Base-by-base conservation (phyloP, 2,113 vertebrate species). In the Collichthys lucidus region DNA sequence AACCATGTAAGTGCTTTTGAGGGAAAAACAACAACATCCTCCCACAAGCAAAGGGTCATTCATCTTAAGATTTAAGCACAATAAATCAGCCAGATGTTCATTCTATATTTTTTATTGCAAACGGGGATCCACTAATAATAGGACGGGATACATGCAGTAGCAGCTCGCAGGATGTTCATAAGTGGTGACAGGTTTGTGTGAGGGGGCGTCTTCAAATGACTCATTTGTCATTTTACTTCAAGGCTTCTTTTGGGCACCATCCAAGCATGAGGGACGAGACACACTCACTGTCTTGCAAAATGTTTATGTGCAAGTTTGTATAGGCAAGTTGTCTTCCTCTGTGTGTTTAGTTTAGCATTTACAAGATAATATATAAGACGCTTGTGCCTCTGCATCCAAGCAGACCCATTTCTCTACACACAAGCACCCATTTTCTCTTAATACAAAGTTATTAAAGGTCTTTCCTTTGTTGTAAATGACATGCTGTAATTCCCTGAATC, bases 191-290 rank as follows among this genome's bases (percentile, higher is more conserved):
- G 86, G 81, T 92, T 89, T 91, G 75, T 80, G 79, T 80, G 91
- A 82, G 91, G 85, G 87, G 91, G 91, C 79, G 85, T 91, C 83
- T 70, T 91, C 82, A 88, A 88, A 83, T 93, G 90, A 93, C 86
- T 93, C 93, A 94, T 91, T 92, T 92, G 92, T 91, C 91, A 91
- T 94, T 92, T 93, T 87, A 88, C 91, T 92, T 91, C 73, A 85
- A 91, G 91, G 93, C 92, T 81, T 89, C 85, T 91, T 88, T 88
- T 77, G 71, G 86, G 84, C 84, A 84, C 47, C 88, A 82, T 83
- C 82, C 89, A 91, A 86, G 88, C 92, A 80, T 83, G 85, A 93
- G 86, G 59, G 90, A 31, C 11, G 12, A 83, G 82, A 49, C 80
- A 83, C 81, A 73, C 11, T 81, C 66, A 12, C 80, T 74, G 84